These are phyloP conservation scores for Drosophila pseudotalamancana DNA, from an alignment of 2,888 invertebrate genomes.

Conservation along the genomic window DNA sequence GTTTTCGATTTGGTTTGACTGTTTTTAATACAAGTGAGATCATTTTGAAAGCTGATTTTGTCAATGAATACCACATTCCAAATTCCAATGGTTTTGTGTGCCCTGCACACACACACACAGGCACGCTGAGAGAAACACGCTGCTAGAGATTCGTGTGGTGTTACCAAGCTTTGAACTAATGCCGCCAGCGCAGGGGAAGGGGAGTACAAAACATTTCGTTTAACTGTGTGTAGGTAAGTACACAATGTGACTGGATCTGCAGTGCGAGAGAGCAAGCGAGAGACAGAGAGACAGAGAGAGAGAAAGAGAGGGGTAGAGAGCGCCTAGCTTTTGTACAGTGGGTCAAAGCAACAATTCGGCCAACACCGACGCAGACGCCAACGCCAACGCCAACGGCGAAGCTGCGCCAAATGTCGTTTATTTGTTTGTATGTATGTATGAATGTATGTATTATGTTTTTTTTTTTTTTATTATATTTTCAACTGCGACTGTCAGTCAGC, in stretches of 20 bases:
- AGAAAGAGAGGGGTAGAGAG: neutral
- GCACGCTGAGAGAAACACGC: conserved; percentile 20
- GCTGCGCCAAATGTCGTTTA: conserved; percentile 31
- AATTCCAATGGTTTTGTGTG: conserved; percentile 63
- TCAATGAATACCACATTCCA: conserved; percentile 84
- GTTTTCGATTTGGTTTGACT: conserved; percentile 85
- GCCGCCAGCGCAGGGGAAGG: conserved; percentile 72
- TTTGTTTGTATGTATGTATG: conserved; percentile 3
- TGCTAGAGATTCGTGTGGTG: conserved; percentile 51
- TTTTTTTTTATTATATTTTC: conserved; percentile 23
- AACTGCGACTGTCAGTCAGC: conserved; percentile 51
- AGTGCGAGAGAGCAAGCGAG: conserved; percentile 4
- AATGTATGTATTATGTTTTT: conserved; percentile 1
- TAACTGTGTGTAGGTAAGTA: conserved; percentile 38
- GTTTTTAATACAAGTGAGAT: conserved; percentile 85
- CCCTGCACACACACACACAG: conserved; percentile 43
- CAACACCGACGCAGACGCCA: conserved; percentile 10
- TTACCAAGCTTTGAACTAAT: conserved; percentile 81
- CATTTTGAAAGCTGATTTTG: conserved; percentile 86
- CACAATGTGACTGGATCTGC: conserved; percentile 47
- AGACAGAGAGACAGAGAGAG: neutral
- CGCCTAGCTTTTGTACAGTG: conserved; percentile 45
- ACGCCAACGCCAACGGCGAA: conserved; percentile 19
- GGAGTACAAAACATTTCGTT: conserved; percentile 52
- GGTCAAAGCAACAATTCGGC: conserved; percentile 50